Conservation (phyloP, 2,113 vertebrate species). For the Xerus inauris region DNA sequence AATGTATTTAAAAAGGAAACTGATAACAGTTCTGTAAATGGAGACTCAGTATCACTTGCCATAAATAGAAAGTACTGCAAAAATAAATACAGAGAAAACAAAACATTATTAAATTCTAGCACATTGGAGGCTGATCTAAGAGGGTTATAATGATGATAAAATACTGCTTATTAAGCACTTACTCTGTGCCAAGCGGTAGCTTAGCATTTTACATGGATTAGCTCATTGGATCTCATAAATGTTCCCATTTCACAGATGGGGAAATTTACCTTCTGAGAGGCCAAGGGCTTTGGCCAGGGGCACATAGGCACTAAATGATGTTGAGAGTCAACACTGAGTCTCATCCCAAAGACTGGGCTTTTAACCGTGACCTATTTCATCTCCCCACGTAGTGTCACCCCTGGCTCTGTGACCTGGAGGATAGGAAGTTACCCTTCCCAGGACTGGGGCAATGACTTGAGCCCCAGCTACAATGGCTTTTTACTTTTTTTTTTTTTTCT, state of each 20-base stretch:
- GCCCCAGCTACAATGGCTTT: neutral
- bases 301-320: neutral
- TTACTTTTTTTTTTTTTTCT: no score
- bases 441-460: neutral
- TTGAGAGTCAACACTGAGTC: neutral
- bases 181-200: neutral
- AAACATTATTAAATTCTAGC: constrained; percentile 74
- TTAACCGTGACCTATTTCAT: neutral
- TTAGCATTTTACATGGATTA: constrained; percentile 38
- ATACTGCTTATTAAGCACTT: constrained; percentile 68
- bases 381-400: neutral
- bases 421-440: neutral
- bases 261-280: neutral
- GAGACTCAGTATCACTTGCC: constrained; percentile 69
- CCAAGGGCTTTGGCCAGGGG: neutral
- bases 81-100: constrained; percentile 76
- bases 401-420: neutral
- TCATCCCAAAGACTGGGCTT: neutral
- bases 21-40: constrained; percentile 74
- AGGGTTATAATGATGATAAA: constrained; percentile 55
- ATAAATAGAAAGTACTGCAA: constrained; percentile 76
- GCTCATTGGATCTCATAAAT: neutral
- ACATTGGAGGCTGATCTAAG: constrained; percentile 62
- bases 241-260: constrained; percentile 31
- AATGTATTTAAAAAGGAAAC: constrained; percentile 74